phyloP scores from a whole-genome alignment of 2,888 invertebrate species.

The Drosophila birchii region DNA sequence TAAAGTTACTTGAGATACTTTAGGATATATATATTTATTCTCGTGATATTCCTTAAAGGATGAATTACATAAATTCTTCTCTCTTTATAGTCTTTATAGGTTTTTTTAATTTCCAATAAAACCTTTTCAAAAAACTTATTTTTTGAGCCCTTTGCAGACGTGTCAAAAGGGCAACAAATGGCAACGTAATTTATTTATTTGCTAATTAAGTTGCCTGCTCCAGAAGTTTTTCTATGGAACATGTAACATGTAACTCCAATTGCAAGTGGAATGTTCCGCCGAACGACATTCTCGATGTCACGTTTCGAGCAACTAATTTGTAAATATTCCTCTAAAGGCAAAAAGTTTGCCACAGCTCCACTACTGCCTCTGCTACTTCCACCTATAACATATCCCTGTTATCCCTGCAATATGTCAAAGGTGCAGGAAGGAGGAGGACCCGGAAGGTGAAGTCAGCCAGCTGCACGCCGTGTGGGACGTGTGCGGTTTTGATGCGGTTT shows the following conservation, averaged over 20 bases:
- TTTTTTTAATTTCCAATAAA: neutral
- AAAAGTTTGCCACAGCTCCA: constrained; percentile 38
- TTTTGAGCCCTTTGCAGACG: neutral
- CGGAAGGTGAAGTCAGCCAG: constrained; percentile 17
- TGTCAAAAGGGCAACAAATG: constrained; percentile 59
- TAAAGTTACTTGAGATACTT: too few species aligned
- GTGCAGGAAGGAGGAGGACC: constrained; percentile 36
- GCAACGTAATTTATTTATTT: constrained; percentile 74
- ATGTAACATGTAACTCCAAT: constrained; percentile 20
- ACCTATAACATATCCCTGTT: constrained; percentile 4
- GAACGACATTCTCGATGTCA: constrained; percentile 63
- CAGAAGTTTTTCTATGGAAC: constrained; percentile 51
- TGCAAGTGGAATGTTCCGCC: constrained; percentile 29
- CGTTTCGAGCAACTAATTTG: constrained; percentile 78
- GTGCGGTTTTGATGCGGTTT: constrained; percentile 73
- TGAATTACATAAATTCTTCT: neutral
- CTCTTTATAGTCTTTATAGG: too few species aligned
- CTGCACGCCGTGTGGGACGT: constrained; percentile 74
- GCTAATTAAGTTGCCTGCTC: constrained; percentile 71
- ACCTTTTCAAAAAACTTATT: neutral
- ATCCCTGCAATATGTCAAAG: constrained; percentile 68
- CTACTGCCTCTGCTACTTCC: neutral
- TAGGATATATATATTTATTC: too few species aligned
- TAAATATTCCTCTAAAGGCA: constrained; percentile 68
- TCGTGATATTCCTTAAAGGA: too few species aligned